These are phyloP conservation scores for Brachypodius melanocephalos DNA, from an alignment of 2,113 vertebrate genomes.

Conservation along the genomic window DNA sequence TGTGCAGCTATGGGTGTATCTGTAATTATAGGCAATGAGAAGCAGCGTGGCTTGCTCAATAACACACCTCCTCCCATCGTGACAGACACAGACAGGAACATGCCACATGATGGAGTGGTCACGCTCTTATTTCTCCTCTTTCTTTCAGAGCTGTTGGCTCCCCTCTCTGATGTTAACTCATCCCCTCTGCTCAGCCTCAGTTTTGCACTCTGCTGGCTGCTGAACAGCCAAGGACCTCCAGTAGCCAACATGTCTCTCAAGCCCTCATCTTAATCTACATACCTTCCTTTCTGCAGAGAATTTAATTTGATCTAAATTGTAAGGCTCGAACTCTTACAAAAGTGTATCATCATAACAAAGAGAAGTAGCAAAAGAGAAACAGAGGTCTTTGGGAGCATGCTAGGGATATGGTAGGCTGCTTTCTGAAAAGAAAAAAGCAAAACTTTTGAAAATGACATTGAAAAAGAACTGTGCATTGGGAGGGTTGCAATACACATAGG, in stretches of 20 bases:
- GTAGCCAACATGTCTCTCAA: background rate
- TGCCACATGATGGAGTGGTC: background rate
- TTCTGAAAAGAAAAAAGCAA: background rate
- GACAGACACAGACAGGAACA: background rate
- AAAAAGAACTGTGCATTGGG: background rate
- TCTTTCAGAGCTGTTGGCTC: background rate
- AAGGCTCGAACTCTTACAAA: background rate
- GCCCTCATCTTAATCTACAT: background rate
- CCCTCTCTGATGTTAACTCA: background rate
- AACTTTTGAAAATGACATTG: background rate
- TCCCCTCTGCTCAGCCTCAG: background rate
- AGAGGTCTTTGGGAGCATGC: background rate
- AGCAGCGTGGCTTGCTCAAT: background rate
- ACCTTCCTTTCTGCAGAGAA: background rate
- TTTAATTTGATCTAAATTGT: background rate
- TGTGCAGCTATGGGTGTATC: background rate
- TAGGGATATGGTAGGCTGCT: background rate
- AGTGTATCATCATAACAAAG: background rate
- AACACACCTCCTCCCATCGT: background rate
- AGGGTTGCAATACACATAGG: background rate
- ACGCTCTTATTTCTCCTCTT: background rate
- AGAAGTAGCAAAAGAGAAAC: background rate
- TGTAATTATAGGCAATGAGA: background rate
- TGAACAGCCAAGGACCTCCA: background rate
- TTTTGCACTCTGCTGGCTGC: background rate